A percentile compares a stretch with the other conserved stretches of the same genome.
Evolutionary conservation across 2,113 vertebrate genomes (phyloP).

Genomic region (Stegastes partitus): DNA sequence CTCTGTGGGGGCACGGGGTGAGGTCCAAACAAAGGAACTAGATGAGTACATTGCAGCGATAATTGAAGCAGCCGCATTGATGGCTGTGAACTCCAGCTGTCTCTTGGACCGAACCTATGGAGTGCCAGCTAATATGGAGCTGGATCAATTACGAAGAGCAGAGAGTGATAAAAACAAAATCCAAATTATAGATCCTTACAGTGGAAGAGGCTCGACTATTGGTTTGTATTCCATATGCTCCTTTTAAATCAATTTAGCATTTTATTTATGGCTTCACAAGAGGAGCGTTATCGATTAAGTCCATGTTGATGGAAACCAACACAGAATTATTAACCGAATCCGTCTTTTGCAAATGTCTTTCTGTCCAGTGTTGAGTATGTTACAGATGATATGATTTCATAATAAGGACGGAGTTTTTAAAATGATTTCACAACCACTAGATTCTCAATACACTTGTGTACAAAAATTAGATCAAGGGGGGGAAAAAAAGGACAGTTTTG

Average conservation of each 20-base stretch:
- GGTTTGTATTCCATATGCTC: slow-evolving; percentile 17
- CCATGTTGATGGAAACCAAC: slow-evolving; percentile 20
- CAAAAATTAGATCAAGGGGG: neutral
- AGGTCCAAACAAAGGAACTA: slow-evolving; percentile 20
- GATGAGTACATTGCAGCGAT: slow-evolving; percentile 4
- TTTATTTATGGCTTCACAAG: slow-evolving; percentile 41
- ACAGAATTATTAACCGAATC: slow-evolving; percentile 13
- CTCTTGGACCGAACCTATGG: slow-evolving; percentile 4
- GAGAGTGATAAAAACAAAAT: slow-evolving; percentile 26
- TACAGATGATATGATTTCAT: neutral
- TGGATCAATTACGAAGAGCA: slow-evolving; percentile 41
- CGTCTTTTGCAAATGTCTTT: slow-evolving; percentile 6
- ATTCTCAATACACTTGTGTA: neutral
- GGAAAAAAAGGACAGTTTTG: no score
- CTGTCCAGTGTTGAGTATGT: slow-evolving; percentile 1
- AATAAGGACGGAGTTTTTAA: neutral
- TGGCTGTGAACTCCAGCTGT: slow-evolving; percentile 41
- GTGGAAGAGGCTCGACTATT: slow-evolving; percentile 19
- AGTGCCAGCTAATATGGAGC: slow-evolving; percentile 1
- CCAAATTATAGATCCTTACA: slow-evolving; percentile 47
- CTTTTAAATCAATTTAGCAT: slow-evolving; percentile 46
- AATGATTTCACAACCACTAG: neutral
- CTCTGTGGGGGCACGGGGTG: neutral
- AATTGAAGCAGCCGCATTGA: slow-evolving; percentile 35
- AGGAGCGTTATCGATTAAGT: slow-evolving; percentile 40